These are phyloP conservation scores for Calliopum simillimum DNA, from an alignment of 2,888 invertebrate species.

Conservation along the genomic window DNA sequence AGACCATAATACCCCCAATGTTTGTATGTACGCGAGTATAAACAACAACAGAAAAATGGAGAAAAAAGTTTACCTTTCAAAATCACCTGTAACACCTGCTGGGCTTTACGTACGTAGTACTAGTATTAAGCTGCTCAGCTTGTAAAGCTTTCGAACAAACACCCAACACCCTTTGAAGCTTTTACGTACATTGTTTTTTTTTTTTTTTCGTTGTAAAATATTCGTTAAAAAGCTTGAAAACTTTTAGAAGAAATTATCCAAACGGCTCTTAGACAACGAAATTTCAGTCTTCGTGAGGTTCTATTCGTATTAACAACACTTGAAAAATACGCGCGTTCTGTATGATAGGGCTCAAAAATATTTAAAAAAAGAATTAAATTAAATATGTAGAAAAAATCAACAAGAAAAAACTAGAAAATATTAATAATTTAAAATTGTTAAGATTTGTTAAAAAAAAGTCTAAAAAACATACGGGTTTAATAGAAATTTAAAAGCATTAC, in stretches of 20 bases:
- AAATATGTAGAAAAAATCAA: conserved; percentile 1
- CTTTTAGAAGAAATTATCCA: conserved; percentile 32
- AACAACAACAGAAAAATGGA: too few species aligned
- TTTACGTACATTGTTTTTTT: too few species aligned
- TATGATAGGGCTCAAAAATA: not conserved
- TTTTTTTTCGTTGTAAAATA: conserved; percentile 27
- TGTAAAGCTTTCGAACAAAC: not conserved
- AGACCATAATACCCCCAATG: not conserved
- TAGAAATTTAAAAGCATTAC: not conserved
- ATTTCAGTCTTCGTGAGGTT: conserved; percentile 50
- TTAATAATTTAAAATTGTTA: not conserved
- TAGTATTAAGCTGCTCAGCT: not conserved
- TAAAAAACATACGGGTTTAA: not conserved
- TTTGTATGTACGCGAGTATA: too few species aligned
- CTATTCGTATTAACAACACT: conserved; percentile 47
- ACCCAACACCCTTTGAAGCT: conserved; percentile 24
- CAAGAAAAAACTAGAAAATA: conserved; percentile 1
- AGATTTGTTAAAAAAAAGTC: not conserved
- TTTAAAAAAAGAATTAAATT: conserved; percentile 16
- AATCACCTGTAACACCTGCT: conserved; percentile 38
- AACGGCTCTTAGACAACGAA: conserved; percentile 28
- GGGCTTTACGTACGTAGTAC: not conserved
- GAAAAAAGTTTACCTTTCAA: not conserved
- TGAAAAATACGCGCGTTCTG: conserved; percentile 26
- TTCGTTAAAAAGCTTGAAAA: conserved; percentile 44